Evolutionary conservation across 64 coral and sea anemone species (phyloP).

Genomic region (Exaiptasia diaphana): DNA sequence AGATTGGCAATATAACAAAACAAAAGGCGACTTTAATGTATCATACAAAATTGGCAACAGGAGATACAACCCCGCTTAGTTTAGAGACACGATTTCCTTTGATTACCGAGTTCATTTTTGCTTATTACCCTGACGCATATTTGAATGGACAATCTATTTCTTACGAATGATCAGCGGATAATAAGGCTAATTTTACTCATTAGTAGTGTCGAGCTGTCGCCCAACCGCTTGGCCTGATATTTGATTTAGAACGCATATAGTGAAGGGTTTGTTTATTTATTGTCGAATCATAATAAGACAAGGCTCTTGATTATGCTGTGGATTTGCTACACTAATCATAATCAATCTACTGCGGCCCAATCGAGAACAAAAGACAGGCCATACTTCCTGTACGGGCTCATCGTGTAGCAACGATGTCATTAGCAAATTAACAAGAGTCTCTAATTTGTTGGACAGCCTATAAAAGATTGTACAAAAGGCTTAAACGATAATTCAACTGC

Average conservation of each 20-base stretch:
- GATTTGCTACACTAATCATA: constrained; percentile 55
- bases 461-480: constrained; percentile 48
- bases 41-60: background rate
- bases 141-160: constrained; percentile 60
- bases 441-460: constrained; percentile 36
- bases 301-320: constrained; percentile 40
- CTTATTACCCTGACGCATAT: constrained; percentile 36
- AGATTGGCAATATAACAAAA: constrained; percentile 1
- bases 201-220: constrained; percentile 31
- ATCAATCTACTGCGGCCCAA: constrained; percentile 51
- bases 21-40: background rate
- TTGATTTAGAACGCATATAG: constrained; percentile 61
- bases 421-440: constrained; percentile 56
- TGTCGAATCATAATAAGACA: constrained; percentile 70
- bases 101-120: background rate
- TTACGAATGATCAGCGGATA: constrained; percentile 50
- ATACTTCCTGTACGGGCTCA: constrained; percentile 41
- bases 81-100: background rate
- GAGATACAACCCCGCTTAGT: background rate
- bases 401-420: constrained; percentile 70
- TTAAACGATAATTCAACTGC: background rate
- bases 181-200: constrained; percentile 64
- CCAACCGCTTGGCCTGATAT: constrained; percentile 48
- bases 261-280: constrained; percentile 72
- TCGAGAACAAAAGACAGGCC: constrained; percentile 49